These are phyloP conservation scores for Trisateles emortualis DNA, from an alignment of 2,888 invertebrate genomes.

Conservation along the genomic window DNA sequence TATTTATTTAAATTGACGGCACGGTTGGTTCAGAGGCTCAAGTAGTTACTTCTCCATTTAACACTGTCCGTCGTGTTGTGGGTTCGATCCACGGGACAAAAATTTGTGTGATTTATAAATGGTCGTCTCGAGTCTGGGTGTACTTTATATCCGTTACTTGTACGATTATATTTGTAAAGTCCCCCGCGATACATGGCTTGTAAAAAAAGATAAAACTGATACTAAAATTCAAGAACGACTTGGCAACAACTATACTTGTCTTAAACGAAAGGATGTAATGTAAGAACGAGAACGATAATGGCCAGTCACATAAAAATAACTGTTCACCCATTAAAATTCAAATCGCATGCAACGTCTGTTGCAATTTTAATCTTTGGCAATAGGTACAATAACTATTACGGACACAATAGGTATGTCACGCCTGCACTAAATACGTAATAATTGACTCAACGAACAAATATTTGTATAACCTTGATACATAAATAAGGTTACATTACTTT, in stretches of 20 bases:
- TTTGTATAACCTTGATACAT: slow-evolving; percentile 61
- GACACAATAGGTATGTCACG: slow-evolving; percentile 59
- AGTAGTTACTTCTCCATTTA: too few relatives aligned
- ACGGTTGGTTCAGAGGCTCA: too few relatives aligned
- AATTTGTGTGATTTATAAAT: too few relatives aligned
- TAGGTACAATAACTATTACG: slow-evolving; percentile 54
- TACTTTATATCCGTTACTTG: too few relatives aligned
- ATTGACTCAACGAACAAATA: slow-evolving; percentile 65
- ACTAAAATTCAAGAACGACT: background rate
- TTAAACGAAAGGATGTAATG: background rate
- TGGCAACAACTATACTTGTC: background rate
- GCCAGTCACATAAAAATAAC: slow-evolving; percentile 21
- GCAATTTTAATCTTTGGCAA: slow-evolving; percentile 56
- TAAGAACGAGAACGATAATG: background rate
- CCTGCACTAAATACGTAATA: slow-evolving; percentile 65
- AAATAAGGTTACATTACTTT: slow-evolving; percentile 9
- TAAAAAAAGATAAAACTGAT: too few relatives aligned
- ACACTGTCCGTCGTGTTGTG: too few relatives aligned
- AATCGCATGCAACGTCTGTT: slow-evolving; percentile 36
- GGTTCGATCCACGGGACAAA: too few relatives aligned
- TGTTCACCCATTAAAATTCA: slow-evolving; percentile 40
- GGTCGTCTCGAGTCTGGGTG: too few relatives aligned
- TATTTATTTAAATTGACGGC: too few relatives aligned
- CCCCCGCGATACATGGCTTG: too few relatives aligned
- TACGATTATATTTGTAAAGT: too few relatives aligned